phyloP scores from a whole-genome alignment of 2,113 vertebrate genomes.

The Recurvirostra avosetta region DNA sequence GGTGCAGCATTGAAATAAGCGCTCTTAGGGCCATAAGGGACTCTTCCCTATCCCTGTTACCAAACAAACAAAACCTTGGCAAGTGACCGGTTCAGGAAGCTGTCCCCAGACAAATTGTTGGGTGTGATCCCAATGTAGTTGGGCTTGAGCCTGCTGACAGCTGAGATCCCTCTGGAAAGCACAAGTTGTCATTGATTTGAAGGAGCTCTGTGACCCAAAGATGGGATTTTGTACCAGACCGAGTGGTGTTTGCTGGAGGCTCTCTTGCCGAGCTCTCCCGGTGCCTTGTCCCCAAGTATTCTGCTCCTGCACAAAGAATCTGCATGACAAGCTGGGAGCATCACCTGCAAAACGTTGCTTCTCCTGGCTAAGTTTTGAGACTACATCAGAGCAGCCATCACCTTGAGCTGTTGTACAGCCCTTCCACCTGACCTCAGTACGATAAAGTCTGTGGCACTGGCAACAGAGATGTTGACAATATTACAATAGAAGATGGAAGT shows the following conservation, averaged over 20 bases:
- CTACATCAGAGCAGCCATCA: accelerated
- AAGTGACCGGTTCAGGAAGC: neutral
- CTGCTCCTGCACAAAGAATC: neutral
- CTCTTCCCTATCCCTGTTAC: neutral
- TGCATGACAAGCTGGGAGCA: neutral
- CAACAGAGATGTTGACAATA: neutral
- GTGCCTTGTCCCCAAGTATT: neutral
- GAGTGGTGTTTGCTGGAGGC: neutral
- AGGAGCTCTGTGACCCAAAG: neutral
- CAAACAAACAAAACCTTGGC: slow-evolving; percentile 40
- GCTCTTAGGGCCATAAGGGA: neutral
- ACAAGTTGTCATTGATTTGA: neutral
- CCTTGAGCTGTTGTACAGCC: neutral
- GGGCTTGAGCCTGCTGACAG: neutral
- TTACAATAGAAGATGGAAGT: neutral
- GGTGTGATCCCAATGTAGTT: neutral
- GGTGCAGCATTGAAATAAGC: neutral
- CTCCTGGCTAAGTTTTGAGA: neutral
- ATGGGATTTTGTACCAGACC: accelerated
- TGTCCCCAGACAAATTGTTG: slow-evolving; percentile 31
- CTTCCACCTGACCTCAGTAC: neutral
- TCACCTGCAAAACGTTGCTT: neutral
- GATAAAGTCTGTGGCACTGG: neutral
- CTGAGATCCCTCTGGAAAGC: slow-evolving; percentile 23
- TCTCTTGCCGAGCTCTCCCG: neutral